Evolutionary conservation across 2,888 invertebrate genomes (phyloP).

Genomic region (Cordylochernes scorpioides): DNA sequence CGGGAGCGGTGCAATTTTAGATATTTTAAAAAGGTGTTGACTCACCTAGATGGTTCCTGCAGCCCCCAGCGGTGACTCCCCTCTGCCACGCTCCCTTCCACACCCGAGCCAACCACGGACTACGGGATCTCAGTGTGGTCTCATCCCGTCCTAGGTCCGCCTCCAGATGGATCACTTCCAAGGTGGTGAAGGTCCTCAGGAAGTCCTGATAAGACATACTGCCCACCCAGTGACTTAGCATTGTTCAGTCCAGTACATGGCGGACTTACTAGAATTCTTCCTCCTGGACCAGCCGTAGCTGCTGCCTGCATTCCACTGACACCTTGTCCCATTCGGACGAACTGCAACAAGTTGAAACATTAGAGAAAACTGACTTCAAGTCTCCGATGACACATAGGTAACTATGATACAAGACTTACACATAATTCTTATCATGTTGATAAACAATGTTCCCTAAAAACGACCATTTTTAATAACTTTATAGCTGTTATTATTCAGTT

Average conservation of each 20-base stretch:
- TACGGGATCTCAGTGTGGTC: slow-evolving; percentile 42
- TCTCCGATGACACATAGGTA: no score
- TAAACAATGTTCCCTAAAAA: no score
- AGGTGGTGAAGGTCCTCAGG: slow-evolving; percentile 45
- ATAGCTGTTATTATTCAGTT: no score
- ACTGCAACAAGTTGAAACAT: no score
- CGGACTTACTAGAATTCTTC: slow-evolving; percentile 40
- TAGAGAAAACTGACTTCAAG: no score
- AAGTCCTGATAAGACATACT: slow-evolving; percentile 61
- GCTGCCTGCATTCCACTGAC: slow-evolving; percentile 38
- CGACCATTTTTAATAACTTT: no score
- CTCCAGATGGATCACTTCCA: slow-evolving; percentile 62
- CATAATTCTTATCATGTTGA: no score
- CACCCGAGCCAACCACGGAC: slow-evolving; percentile 61
- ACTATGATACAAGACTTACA: slow-evolving; percentile 2
- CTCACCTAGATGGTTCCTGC: slow-evolving; percentile 49
- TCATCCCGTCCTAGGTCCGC: slow-evolving; percentile 62
- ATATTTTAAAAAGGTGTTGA: neutral
- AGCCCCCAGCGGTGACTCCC: slow-evolving; percentile 67
- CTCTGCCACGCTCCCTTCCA: slow-evolving; percentile 61
- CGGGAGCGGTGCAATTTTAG: neutral
- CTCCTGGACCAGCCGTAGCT: slow-evolving; percentile 34
- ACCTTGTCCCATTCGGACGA: slow-evolving; percentile 49
- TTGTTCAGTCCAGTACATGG: neutral
- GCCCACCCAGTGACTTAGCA: neutral